These are phyloP conservation scores for Esperia sulphurella DNA, from an alignment of 2,888 invertebrate species.

Conservation along the genomic window DNA sequence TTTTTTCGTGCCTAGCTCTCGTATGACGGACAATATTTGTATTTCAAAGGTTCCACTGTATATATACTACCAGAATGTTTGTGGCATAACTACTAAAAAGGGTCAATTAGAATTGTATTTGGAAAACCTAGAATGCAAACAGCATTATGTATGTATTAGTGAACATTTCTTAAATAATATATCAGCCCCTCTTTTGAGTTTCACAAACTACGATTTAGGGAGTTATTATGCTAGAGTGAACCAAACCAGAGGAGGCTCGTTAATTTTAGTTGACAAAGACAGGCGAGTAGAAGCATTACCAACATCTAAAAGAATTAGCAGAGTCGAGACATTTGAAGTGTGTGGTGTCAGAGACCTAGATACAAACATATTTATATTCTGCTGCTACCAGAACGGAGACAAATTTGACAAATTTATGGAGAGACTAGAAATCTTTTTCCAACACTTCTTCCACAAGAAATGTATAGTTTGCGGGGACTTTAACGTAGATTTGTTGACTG, in stretches of 20 bases:
- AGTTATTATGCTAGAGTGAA: not conserved
- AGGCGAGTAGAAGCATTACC: not conserved
- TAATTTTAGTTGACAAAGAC: not conserved
- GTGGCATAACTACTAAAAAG: constrained; percentile 1
- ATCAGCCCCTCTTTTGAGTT: not conserved
- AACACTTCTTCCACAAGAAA: not conserved
- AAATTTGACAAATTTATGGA: not conserved
- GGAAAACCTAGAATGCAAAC: not conserved
- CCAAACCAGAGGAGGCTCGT: not conserved
- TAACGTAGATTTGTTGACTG: not conserved
- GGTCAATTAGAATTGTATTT: constrained; percentile 1
- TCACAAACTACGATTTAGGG: not conserved
- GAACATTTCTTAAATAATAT: constrained; percentile 1
- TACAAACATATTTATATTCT: not conserved
- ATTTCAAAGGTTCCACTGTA: not conserved
- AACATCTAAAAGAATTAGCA: not conserved
- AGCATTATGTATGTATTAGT: constrained; percentile 2
- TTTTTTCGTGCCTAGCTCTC: too few species aligned
- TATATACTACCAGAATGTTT: constrained; percentile 1
- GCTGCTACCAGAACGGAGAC: not conserved
- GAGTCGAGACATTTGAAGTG: not conserved
- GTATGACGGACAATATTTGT: too few species aligned
- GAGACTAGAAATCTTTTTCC: constrained; percentile 1
- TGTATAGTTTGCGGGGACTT: not conserved
- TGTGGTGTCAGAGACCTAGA: constrained; percentile 1